Evolutionary conservation across 2,113 vertebrate genomes (phyloP), one percentile per base, ranked within the genome.

Genomic region (Sinocyclocheilus anshuiensis): DNA sequence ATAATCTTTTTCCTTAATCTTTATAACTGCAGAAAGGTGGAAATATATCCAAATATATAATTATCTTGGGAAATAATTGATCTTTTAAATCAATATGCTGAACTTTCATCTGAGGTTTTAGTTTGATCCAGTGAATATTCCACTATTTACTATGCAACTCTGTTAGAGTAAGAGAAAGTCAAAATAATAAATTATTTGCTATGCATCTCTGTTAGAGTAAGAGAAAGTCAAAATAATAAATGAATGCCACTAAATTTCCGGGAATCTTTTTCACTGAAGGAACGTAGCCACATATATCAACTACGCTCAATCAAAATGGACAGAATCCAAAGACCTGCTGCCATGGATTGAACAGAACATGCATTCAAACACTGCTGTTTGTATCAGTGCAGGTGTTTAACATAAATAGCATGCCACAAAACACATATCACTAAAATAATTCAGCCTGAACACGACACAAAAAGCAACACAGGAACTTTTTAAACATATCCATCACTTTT

Each of bases 301-400:
- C 57, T 29, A 57, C 36, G 24, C 4, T 26, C 50, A 55, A 24
- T 48, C 26, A 11, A 77, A 48, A 48, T 45, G 9, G n/a, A 81
- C 79, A 81, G 79, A 81, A 81, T 81, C 59, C 59, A 48, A 81
- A 63, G 59, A n/a, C 59, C 4, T 26, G 7, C 79, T 80, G 33
- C 16, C 22, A 80, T 24, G 22, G 6, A 80, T 61, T 4, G 42
- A 22, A 15, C 42, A 82, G 8, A 67, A 33, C n/a, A 69, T 81
- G 42, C 80, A 82, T 69, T 82, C 6, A 45, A 26, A 81, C 33
- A 80, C 57, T 48, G 15, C 39, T 7, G 42, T 50, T 24, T 76
- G 22, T 42, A 42, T 22, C 18, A 75, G 12, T 24, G 20, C 42
- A 22, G 42, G 5, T 48, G n/a, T 76, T 76, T 45, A 67, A 26